Conservation (phyloP, 1,140 invertebrate genomes). For the Myzus persicae region DNA sequence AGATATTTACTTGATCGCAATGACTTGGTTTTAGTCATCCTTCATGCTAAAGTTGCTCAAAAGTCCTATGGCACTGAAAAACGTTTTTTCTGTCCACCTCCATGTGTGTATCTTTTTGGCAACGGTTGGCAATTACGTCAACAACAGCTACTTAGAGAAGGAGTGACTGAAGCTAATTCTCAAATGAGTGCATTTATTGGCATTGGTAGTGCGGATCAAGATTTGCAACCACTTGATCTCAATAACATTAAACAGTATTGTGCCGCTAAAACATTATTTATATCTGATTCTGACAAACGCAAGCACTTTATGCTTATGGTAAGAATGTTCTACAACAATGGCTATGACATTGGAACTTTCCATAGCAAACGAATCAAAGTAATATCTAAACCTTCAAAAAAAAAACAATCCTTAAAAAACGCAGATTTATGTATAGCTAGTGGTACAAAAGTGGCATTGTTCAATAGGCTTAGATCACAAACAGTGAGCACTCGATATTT, state of each 20-base stretch:
- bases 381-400: constrained; percentile 99
- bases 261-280: constrained; percentile 98
- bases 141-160: constrained; percentile 87
- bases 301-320: constrained; percentile 99
- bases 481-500: constrained; percentile 98
- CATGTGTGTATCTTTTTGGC: constrained; percentile 97
- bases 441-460: constrained; percentile 98
- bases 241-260: constrained; percentile 91
- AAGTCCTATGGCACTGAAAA: constrained; percentile 99
- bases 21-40: constrained; percentile 95
- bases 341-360: constrained; percentile 98
- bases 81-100: constrained; percentile 98
- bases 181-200: constrained; percentile 98
- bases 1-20: constrained; percentile 91
- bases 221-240: constrained; percentile 98
- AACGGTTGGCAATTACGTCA: constrained; percentile 95
- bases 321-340: constrained; percentile 99
- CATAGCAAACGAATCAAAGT: constrained; percentile 99
- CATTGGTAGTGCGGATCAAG: constrained; percentile 97
- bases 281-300: constrained; percentile 98
- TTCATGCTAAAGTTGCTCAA: constrained; percentile 99
- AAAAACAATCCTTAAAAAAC: constrained; percentile 99
- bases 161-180: constrained; percentile 87
- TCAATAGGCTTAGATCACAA: constrained; percentile 97
- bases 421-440: constrained; percentile 99